Base-by-base conservation (phyloP, 1,140 invertebrate species). In the Euwallacea similis region DNA sequence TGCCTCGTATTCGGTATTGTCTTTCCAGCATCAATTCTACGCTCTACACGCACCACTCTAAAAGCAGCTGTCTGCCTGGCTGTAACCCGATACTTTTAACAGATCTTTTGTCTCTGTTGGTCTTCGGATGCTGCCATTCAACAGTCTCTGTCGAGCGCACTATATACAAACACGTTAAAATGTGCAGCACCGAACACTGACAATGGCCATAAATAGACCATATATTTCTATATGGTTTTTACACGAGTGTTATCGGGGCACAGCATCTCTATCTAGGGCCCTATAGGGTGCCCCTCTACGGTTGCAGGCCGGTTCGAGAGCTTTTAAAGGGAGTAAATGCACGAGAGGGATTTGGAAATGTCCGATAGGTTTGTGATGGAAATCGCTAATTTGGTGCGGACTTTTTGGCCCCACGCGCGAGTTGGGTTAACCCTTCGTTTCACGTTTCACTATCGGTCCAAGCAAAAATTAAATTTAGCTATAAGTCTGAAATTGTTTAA, bases 151-250 rank as follows among this genome's bases (percentile, higher is more conserved):
- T 76, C 61, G 42, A 74, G 76, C 21, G 1, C 77, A 73, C 74
- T 76, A 79, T 79, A 80, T 79, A 80, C 79, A 80, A 80, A 80
- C 78, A 80, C 78, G 79, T 80, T 80, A 80, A 80, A 80, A 80
- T 80, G 79, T 79, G 78, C 79, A 80, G 75, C 76, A 69, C 74
- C 76, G 77, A 76, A 78, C 76, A 78, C 77, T 80, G 79, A 79
- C 79, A 80, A 80, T 79, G 79, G 76, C 79, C 79, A 80, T 80
- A 80, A 80, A 80, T 80, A 80, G 79, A 80, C 76, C 75, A 77
- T 79, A 76, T 77, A 77, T 75, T 78, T 76, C 77, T 79, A 74
- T 79, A 78, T 78, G 77, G 77, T 72, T 74, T 75, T 76, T 76
- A 33, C 74, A 76, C 67, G 74, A 75, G 73, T 68, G 75, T 76